Percentiles rank a stretch among this genome's conserved stretches.
phyloP scores from a whole-genome alignment of 2,113 vertebrate genomes.

The Pampusana beccarii region DNA sequence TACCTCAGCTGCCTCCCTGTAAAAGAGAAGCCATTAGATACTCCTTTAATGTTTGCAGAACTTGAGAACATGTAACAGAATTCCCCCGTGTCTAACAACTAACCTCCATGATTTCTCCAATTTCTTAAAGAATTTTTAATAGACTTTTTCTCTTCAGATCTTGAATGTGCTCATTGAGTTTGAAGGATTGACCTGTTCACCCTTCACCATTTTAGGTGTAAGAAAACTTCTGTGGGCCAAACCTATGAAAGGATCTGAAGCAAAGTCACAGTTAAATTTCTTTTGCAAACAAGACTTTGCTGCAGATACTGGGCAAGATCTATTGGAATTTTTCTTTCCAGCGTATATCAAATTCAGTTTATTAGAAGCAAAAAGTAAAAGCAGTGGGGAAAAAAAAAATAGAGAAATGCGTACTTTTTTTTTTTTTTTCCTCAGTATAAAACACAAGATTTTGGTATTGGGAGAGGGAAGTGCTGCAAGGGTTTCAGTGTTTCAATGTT shows the following conservation, averaged over 20 bases:
- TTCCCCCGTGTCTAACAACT: constrained; percentile 39
- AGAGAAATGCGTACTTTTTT: too few relatives aligned
- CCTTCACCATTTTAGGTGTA: background rate
- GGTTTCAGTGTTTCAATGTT: background rate
- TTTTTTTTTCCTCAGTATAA: too few relatives aligned
- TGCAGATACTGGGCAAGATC: background rate
- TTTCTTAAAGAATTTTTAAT: constrained; percentile 48
- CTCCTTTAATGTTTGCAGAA: constrained; percentile 16
- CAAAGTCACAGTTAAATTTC: background rate
- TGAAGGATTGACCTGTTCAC: constrained; percentile 32
- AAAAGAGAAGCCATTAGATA: constrained; percentile 28
- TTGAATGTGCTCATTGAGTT: constrained; percentile 9
- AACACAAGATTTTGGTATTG: background rate
- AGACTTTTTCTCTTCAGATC: background rate
- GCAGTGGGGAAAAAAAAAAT: background rate
- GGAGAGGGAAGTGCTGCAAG: background rate
- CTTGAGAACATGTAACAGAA: constrained; percentile 37
- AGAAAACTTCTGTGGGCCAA: constrained; percentile 27
- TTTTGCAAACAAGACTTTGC: background rate
- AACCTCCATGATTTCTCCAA: background rate
- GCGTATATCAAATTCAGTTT: background rate
- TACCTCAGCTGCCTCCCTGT: constrained; percentile 4
- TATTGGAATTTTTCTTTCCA: background rate
- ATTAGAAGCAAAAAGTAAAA: background rate
- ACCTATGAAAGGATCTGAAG: constrained; percentile 6